Evolutionary conservation across 2,113 vertebrate species (phyloP), one percentile per base, ranked within the genome.

Genomic region (Perccottus glenii): DNA sequence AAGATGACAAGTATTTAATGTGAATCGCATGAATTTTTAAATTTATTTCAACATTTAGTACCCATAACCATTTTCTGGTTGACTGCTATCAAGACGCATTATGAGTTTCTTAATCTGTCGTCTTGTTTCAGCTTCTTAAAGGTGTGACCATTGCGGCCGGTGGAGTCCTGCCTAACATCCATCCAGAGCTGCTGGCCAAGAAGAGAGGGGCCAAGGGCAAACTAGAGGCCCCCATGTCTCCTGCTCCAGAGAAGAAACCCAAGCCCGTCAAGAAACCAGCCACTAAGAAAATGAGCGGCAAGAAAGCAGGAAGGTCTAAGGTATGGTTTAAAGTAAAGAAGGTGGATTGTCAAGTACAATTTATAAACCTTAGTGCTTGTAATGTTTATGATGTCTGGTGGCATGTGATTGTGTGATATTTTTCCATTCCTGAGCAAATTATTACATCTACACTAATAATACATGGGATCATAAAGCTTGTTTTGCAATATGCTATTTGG

Each of bases 141-240:
- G 96, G 98, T 5, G 98, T 99, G 80, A 99, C 98, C 81, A 98
- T 99, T 51, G 96, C 98, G 68, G 97, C 97, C 5, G 97, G 98
- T 0, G 98, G 98, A 47, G 98, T 99, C 68, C 87, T 99, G 79
- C 98, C 98, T 73, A 99, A 99, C 86, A 99, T 99, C 83, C 97
- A 99, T 42, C 96, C 96, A 9, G 96, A 99, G 85, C 89, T 99
- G 71, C 72, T 99, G 86, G 95, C 97, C 7, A 99, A 99, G 93
- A 99, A 99, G 88, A 85, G 95, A 9, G 95, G 96, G 27, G 93
- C 94, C 50, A 98, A 95, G 92, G 96, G 95, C 67, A 99, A 99
- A 85, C 89, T 98, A 88, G 98, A 99, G 93, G 95, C 94, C 11
- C 95, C 96, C 38, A 94, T 96, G 72, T 94, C 95, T 3, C 95